Percentiles rank a stretch among this genome's conserved stretches.
Evolutionary conservation across 2,888 invertebrate species (phyloP).

Genomic region (Plemyria rubiginata): DNA sequence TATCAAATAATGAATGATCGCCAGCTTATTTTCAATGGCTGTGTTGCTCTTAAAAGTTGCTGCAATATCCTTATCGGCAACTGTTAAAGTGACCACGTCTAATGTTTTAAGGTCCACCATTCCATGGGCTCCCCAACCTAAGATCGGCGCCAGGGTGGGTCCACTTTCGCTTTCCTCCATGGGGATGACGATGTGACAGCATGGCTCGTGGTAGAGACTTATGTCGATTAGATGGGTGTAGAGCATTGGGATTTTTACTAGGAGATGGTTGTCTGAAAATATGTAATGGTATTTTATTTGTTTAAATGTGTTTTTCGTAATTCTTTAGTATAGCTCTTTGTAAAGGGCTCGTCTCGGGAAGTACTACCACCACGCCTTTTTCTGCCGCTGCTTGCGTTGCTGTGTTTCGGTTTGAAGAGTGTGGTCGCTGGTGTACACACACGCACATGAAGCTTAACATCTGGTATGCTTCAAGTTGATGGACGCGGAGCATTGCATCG

Average conservation of each 20-base stretch:
- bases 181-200: constrained; percentile 90
- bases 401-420: no score
- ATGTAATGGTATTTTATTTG: not conserved
- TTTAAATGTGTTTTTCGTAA: no score
- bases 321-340: no score
- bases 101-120: constrained; percentile 89
- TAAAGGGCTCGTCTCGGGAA: no score
- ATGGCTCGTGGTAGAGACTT: constrained; percentile 92
- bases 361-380: no score
- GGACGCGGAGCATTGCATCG: no score
- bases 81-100: constrained; percentile 88
- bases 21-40: constrained; percentile 89
- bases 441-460: no score
- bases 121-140: constrained; percentile 81
- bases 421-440: no score
- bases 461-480: no score
- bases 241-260: constrained; percentile 92
- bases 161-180: constrained; percentile 83
- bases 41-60: constrained; percentile 88
- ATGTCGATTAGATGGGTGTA: constrained; percentile 95
- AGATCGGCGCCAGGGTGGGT: constrained; percentile 88
- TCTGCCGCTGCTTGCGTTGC: no score
- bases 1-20: constrained; percentile 93
- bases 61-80: constrained; percentile 87
- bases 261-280: constrained; percentile 89